A percentile compares a stretch with the other conserved stretches of the same genome.
Evolutionary conservation across 2,113 vertebrate genomes (phyloP).

Genomic region (Poecile atricapillus): DNA sequence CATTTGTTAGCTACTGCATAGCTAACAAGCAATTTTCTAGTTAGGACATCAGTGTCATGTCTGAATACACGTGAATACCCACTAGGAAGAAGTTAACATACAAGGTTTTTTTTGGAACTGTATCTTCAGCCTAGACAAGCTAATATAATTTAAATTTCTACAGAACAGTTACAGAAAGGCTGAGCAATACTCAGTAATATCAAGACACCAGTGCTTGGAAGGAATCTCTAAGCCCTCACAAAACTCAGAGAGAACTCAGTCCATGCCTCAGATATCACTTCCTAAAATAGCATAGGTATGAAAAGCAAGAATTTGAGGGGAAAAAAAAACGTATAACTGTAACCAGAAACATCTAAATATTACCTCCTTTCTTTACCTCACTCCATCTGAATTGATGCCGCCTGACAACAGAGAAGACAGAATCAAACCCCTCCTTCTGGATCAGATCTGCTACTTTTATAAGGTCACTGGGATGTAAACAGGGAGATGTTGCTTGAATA

Average conservation of each 20-base stretch:
- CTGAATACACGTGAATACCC: background rate
- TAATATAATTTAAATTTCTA: background rate
- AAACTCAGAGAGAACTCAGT: background rate
- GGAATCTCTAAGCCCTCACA: background rate
- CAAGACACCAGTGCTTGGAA: background rate
- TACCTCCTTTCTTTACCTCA: slow-evolving; percentile 86
- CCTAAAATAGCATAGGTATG: background rate
- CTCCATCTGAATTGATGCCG: slow-evolving; percentile 92
- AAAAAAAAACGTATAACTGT: background rate
- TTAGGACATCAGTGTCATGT: background rate
- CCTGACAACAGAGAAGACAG: slow-evolving; percentile 92
- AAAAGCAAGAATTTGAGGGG: background rate
- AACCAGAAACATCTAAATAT: background rate
- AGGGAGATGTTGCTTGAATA: slow-evolving; percentile 95
- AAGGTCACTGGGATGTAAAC: slow-evolving; percentile 88
- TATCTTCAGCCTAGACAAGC: background rate
- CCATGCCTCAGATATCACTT: background rate
- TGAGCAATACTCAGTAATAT: background rate
- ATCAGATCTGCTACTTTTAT: slow-evolving; percentile 83
- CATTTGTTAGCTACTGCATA: background rate
- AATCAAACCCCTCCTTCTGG: slow-evolving; percentile 80
- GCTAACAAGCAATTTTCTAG: background rate
- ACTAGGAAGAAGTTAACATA: background rate
- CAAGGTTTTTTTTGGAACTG: background rate
- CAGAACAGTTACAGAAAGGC: background rate